A percentile compares a stretch with the other conserved stretches of the same genome.
Conservation (phyloP, 2,797 vertebrate genomes). For the Manis javanica region DNA sequence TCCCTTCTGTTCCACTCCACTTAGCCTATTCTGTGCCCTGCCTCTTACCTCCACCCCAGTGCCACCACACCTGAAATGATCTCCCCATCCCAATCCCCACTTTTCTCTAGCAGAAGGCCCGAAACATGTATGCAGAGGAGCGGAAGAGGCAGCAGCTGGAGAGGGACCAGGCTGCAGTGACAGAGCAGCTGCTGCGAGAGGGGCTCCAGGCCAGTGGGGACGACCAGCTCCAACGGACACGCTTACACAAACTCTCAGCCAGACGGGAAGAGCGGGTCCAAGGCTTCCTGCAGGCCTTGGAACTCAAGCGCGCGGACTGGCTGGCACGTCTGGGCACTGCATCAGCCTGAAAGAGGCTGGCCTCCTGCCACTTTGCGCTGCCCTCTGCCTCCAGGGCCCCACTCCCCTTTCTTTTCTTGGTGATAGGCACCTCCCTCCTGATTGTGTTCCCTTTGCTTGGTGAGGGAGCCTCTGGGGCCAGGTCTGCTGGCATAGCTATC, state of each 20-base stretch:
- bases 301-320: constrained; percentile 92
- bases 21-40: neutral
- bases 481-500: neutral
- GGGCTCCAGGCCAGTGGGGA: constrained; percentile 89
- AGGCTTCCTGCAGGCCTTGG: constrained; percentile 92
- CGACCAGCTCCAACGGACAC: constrained; percentile 87
- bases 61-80: constrained; percentile 39
- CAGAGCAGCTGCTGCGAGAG: constrained; percentile 90
- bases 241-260: constrained; percentile 89
- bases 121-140: constrained; percentile 92
- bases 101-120: constrained; percentile 91
- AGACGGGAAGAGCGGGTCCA: constrained; percentile 93
- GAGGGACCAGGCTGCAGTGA: constrained; percentile 91
- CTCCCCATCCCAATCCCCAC: constrained; percentile 2
- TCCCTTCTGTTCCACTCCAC: neutral
- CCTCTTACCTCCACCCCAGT: neutral
- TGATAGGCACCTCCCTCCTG: constrained; percentile 61
- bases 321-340: constrained; percentile 84
- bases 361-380: constrained; percentile 60
- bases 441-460: constrained; percentile 51
- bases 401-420: constrained; percentile 60
- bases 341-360: constrained; percentile 83
- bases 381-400: constrained; percentile 56
- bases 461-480: constrained; percentile 26
- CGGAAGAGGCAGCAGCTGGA: constrained; percentile 92